These are phyloP conservation scores for Axea sp. DNA, from an alignment of 2,888 invertebrate genomes.

Conservation along the genomic window DNA sequence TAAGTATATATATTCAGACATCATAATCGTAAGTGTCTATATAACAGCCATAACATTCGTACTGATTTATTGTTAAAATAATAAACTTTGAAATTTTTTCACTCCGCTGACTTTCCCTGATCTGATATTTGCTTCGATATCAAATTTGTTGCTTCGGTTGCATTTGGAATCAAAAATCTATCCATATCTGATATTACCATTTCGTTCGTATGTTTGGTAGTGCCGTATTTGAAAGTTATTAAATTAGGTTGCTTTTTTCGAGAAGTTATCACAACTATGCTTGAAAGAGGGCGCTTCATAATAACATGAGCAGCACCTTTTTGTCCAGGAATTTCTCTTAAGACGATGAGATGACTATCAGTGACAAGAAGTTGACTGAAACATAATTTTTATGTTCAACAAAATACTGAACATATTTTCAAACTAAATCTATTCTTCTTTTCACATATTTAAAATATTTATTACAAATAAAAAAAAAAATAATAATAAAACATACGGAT, in stretches of 20 bases:
- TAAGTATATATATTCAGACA: slow-evolving; percentile 44
- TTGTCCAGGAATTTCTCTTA: slow-evolving; percentile 88
- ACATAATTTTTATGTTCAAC: slow-evolving; percentile 32
- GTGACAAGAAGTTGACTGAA: slow-evolving; percentile 91
- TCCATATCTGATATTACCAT: slow-evolving; percentile 93
- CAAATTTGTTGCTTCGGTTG: slow-evolving; percentile 92
- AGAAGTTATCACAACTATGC: slow-evolving; percentile 98
- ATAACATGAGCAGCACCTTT: slow-evolving; percentile 91
- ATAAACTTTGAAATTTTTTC: slow-evolving; percentile 56
- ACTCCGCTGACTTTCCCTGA: slow-evolving; percentile 79
- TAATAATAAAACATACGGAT: too few relatives aligned
- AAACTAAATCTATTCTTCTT: too few relatives aligned
- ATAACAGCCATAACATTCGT: slow-evolving; percentile 43
- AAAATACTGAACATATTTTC: too few relatives aligned
- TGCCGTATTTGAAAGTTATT: slow-evolving; percentile 98
- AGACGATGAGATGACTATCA: slow-evolving; percentile 90
- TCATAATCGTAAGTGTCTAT: slow-evolving; percentile 38
- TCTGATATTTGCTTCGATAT: slow-evolving; percentile 93
- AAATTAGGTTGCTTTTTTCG: slow-evolving; percentile 96
- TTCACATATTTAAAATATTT: too few relatives aligned
- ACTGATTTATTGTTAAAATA: slow-evolving; percentile 43
- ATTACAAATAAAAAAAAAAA: too few relatives aligned
- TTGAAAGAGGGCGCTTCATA: slow-evolving; percentile 91
- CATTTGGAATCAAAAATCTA: slow-evolving; percentile 94
- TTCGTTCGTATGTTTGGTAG: slow-evolving; percentile 87